phyloP scores from a whole-genome alignment of 2,797 vertebrate species.

The Taeniopygia guttata region DNA sequence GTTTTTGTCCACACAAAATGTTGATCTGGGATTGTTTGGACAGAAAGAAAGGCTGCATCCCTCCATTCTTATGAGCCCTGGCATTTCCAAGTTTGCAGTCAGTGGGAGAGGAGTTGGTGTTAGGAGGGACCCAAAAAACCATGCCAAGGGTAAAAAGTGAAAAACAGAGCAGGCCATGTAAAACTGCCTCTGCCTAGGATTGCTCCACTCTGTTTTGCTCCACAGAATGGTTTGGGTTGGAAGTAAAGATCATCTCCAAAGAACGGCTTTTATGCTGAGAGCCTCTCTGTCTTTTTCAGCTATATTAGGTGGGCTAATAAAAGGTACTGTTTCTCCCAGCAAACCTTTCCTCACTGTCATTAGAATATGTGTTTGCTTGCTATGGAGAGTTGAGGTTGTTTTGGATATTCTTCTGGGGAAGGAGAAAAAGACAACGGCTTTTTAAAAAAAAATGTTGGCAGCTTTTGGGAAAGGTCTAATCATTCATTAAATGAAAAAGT shows the following conservation, averaged over 20 bases:
- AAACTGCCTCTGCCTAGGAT: no score
- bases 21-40: neutral
- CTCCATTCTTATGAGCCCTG: neutral
- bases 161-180: no score
- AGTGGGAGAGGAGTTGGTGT: neutral
- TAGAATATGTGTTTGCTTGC: neutral
- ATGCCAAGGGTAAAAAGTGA: neutral
- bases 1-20: neutral
- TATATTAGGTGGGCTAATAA: neutral
- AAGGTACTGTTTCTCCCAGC: neutral
- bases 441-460: neutral
- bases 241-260: neutral
- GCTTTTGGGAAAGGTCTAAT: neutral
- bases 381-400: neutral
- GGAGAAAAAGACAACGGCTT: neutral
- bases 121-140: neutral
- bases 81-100: neutral
- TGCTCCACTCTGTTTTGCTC: no score
- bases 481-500: slow-evolving; percentile 40
- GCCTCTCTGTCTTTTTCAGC: neutral
- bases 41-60: neutral
- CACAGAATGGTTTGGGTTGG: neutral
- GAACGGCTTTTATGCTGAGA: neutral
- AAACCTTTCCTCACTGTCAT: neutral
- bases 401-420: neutral